These are phyloP conservation scores for Psophia crepitans DNA, from an alignment of 2,113 vertebrate genomes.

Conservation along the genomic window DNA sequence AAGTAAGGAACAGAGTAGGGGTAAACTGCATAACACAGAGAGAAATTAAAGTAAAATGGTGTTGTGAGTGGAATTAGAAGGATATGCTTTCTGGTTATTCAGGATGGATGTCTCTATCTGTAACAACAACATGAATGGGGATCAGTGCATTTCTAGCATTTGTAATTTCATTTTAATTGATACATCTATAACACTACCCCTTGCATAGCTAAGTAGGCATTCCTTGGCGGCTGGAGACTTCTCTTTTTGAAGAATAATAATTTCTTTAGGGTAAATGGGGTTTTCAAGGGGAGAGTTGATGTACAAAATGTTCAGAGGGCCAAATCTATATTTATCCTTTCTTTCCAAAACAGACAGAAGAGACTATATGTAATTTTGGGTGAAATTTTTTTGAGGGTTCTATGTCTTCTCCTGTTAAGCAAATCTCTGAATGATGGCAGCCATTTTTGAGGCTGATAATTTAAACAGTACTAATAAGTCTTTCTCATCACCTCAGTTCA, in stretches of 20 bases:
- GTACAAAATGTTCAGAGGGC: not conserved
- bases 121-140: not conserved
- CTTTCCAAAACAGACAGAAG: not conserved
- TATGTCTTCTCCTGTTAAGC: not conserved
- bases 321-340: not conserved
- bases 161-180: not conserved
- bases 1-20: not conserved
- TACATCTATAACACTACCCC: not conserved
- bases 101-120: not conserved
- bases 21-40: not conserved
- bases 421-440: not conserved
- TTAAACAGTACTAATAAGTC: not conserved
- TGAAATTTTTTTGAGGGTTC: not conserved
- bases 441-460: not conserved
- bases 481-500: not conserved
- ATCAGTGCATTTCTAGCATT: not conserved
- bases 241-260: not conserved
- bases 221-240: not conserved
- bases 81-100: not conserved
- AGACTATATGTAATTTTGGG: not conserved
- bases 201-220: not conserved
- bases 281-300: not conserved
- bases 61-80: not conserved
- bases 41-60: not conserved
- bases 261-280: not conserved